Evolutionary conservation across 1,140 invertebrate genomes (phyloP), one percentile per base, ranked within the genome.

Genomic region (Drosophila bocqueti): DNA sequence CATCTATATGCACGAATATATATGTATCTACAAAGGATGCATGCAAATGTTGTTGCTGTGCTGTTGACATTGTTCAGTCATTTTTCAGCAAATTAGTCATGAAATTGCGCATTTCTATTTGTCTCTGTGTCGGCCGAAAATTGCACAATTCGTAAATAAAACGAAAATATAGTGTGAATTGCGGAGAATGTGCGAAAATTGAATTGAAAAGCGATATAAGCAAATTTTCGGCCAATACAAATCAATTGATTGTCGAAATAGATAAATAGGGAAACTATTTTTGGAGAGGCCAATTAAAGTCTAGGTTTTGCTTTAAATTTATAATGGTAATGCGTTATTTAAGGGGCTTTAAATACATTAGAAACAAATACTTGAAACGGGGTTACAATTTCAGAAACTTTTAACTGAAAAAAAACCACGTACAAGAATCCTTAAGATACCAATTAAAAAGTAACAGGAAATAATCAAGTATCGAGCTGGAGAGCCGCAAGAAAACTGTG

Each of bases 1-100:
- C 46, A 50, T 24, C 18, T 38, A 38, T 29, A 26, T 24, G 21
- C 11, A 49, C 15, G 21, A 24, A 36, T 46, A 74, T 57, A 69
- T 42, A 36, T 46, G 69, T 57, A 69, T 42, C 57, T 54, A 50
- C 50, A 78, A 84, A 57, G 50, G 64, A 83, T 87, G 84, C 80
- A 86, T 66, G 76, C 75, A 69, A 82, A 86, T 72, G 75, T 74
- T 60, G 52, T 38, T 55, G 52, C 34, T 55, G 18, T 73, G 73
- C 49, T 81, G 79, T 64, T 74, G 77, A 80, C 84, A 74, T 75
- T 87, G 64, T 89, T 89, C 76, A 83, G 67, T 78, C 77, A 89
- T 81, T 83, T 74, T 77, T 89, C 57, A 77, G 67, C 80, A 89
- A 87, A 87, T 87, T 87, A 87, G 83, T 87, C 83, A 78, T 81